Conservation (phyloP, 2,888 invertebrate species). For the Syritta pipiens region DNA sequence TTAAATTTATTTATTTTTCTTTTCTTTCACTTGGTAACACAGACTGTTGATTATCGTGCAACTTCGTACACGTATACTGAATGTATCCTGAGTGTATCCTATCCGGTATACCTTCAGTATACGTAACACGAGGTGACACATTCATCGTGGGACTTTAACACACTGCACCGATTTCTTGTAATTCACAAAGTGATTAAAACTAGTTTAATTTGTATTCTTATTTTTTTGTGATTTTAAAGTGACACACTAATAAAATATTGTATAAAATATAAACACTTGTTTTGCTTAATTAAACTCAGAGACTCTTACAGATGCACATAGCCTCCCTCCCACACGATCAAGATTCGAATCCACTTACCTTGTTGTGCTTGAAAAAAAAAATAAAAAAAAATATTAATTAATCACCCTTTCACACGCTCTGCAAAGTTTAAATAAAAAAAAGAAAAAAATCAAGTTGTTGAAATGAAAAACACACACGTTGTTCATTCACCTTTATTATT, state of each 20-base stretch:
- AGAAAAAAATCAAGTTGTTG: background rate
- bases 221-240: too few species aligned
- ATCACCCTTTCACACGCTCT: background rate
- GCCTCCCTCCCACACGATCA: too few species aligned
- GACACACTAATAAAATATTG: too few species aligned
- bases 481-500: slow-evolving; percentile 23
- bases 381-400: background rate
- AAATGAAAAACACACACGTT: too few species aligned
- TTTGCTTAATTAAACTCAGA: too few species aligned
- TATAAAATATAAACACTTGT: too few species aligned
- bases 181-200: too few species aligned
- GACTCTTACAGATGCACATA: too few species aligned
- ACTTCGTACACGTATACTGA: slow-evolving; percentile 99
- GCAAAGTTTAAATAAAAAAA: slow-evolving; percentile 8
- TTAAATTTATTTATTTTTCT: slow-evolving; percentile 1
- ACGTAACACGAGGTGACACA: slow-evolving; percentile 99
- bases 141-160: slow-evolving; percentile 79
- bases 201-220: too few species aligned
- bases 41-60: slow-evolving; percentile 81
- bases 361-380: too few species aligned
- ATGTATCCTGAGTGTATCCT: slow-evolving; percentile 99
- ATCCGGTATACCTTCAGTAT: slow-evolving; percentile 99
- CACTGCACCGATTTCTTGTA: too few species aligned
- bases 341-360: too few species aligned
- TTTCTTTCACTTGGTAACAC: background rate